Base-by-base conservation (phyloP, 2,797 vertebrate species). In the Pseudotriccus pelzelni region DNA sequence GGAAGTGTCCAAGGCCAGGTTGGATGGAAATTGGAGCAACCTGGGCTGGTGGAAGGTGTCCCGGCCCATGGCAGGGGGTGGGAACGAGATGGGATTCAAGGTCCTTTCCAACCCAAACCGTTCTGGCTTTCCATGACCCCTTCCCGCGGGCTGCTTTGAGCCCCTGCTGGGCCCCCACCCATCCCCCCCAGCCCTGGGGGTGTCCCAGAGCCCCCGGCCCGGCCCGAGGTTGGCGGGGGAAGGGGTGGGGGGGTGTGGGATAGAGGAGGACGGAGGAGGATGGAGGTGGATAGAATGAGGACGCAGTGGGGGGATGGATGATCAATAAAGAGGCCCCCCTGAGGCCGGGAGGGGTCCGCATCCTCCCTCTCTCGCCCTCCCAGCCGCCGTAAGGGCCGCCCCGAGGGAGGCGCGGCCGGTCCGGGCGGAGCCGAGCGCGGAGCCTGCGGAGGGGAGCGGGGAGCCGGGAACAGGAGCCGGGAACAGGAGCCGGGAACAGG, bases 31-130 rank as follows among this genome's bases (percentile, higher is more conserved):
- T 77, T 15, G 32, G 55, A 28, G 14, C 47, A 9, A 3, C n/a
- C 58, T 83, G 68, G 58, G 7, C 27, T 10, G 5, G 27, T 4
- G 34, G 68, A 3, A 83, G 67, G 9, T 14, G 80, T 46, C 68
- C 23, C 41, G 47, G 56, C 39, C 60, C 62, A 37, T 4, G n/a
- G n/a, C 39, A 25, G 46, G 14, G 66, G 11, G 7, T 27, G 43
- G 17, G 49, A 5, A 7, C 3, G 12, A 43, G 43, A 0, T 7
- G 46, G 2, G 14, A 0, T 70, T 69, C 36, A 0, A 19, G 3
- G 0, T 43, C 18, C 20, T 8, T 21, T 30, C 64, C 34, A 6
- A 25, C 41, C 10, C 73, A 39, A 62, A 34, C 21, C 30, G 1
- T 4, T 37, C 53, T 10, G 23, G 37, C 41, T 44, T 52, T 76